Evolutionary conservation across 1,140 invertebrate genomes (phyloP), one percentile per base, ranked within the genome.

Genomic region (Drosophila nasuta): DNA sequence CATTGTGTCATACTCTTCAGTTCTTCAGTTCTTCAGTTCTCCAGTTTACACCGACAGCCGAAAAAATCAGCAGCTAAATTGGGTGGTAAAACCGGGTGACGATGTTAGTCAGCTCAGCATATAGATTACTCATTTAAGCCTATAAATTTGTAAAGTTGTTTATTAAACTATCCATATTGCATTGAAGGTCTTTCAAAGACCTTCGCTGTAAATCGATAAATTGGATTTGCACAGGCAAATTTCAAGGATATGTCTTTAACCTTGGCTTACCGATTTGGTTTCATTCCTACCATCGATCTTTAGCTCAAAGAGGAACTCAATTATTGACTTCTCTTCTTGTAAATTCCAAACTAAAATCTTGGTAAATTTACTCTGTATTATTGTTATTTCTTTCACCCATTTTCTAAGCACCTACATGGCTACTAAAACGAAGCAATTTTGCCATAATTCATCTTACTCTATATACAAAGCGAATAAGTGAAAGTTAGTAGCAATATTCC

Each of bases 1-100:
- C 54, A 43, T 38, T 58, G 57, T 43, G 38, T 65, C 8, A 11
- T 8, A 25, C 48, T 28, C 15, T 48, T 48, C 41, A 58, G 33
- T 48, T 48, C n/a, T 54, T 33, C 1, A 28, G 20, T 28, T 51
- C 49, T n/a, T 13, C n/a, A n/a, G n/a, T n/a, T n/a, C n/a, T n/a
- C n/a, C 20, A 4, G 20, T 25, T 25, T 25, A 28, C 49, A 5
- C 17, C 30, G 30, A 7, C 25, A 28, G 28, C 30, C 20, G 3
- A 13, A 52, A 33, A 13, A 43, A 13, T 43, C 41, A 13, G 41
- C 11, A 13, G 41, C n/a, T 7, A 13, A 43, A n/a, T 43, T 13
- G 41, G 41, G 41, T 43, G 41, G 41, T 43, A 43, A 11, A n/a
- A 13, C 41, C 5, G 41, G 41, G 41, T 43, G 2, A 11, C 35